phyloP scores from a whole-genome alignment of 2,113 vertebrate species.

The Haemorhous mexicanus region DNA sequence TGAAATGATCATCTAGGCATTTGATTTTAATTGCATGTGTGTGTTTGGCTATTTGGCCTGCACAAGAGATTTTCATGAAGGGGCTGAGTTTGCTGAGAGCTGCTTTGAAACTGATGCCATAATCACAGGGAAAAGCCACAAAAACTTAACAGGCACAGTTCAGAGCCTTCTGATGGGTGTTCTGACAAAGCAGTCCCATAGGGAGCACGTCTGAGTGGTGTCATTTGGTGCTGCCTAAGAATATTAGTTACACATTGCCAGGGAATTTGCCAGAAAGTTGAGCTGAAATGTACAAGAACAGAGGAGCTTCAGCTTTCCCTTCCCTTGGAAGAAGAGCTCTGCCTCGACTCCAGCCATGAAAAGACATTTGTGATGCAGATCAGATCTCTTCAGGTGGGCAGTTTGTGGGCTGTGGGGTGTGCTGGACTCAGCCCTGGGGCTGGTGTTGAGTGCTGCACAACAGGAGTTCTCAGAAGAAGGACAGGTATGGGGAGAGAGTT shows the following conservation, averaged over 20 bases:
- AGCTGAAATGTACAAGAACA: not conserved
- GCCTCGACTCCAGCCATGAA: not conserved
- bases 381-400: not conserved
- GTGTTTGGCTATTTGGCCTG: not conserved
- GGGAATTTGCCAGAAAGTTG: not conserved
- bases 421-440: fast-evolving
- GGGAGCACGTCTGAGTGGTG: not conserved
- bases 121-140: not conserved
- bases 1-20: conserved; percentile 45
- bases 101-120: not conserved
- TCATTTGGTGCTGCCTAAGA: not conserved
- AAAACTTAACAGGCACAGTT: not conserved
- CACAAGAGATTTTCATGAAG: not conserved
- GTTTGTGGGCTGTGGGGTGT: not conserved
- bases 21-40: conserved; percentile 21
- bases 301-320: not conserved
- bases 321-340: not conserved
- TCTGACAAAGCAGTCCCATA: not conserved
- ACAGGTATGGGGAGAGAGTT: not conserved
- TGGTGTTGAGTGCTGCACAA: fast-evolving
- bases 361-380: conserved; percentile 44
- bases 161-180: not conserved
- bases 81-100: not conserved
- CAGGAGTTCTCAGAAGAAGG: not conserved
- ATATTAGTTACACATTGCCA: not conserved